A percentile compares a stretch with the other conserved stretches of the same genome.
Conservation (phyloP, 2,888 invertebrate species). For the Drosophila peninsularis region DNA sequence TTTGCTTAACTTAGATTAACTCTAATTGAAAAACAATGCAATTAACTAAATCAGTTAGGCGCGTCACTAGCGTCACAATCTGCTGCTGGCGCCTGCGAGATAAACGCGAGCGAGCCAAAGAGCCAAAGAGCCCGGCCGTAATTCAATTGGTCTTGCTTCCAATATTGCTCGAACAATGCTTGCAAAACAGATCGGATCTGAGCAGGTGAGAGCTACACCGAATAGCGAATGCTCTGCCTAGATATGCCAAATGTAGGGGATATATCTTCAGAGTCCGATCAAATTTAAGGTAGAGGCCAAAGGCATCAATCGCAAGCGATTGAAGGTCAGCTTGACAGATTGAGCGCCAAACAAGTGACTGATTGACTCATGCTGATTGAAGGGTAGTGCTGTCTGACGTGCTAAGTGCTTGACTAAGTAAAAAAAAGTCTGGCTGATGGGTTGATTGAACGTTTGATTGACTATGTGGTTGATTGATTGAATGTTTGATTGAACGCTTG, state of each 20-base stretch:
- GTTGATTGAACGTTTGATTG: too few species aligned
- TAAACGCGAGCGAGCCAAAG: constrained; percentile 12
- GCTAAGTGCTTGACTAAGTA: neutral
- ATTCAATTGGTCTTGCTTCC: constrained; percentile 7
- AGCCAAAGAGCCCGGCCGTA: neutral
- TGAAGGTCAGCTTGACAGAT: neutral
- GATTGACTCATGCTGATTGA: neutral
- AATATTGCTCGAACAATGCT: constrained; percentile 8
- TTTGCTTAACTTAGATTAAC: constrained; percentile 78
- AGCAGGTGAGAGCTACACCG: neutral
- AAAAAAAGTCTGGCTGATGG: fast-evolving
- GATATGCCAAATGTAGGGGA: neutral
- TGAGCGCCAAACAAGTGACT: neutral
- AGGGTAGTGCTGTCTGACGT: too few species aligned
- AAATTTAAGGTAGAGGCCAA: too few species aligned
- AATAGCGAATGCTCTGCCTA: constrained; percentile 6
- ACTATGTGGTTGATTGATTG: neutral
- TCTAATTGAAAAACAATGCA: constrained; percentile 82
- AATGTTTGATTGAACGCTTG: neutral
- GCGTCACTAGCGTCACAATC: constrained; percentile 49
- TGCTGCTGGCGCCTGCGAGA: constrained; percentile 56
- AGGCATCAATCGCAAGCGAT: neutral
- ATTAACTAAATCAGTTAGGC: constrained; percentile 80
- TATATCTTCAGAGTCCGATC: too few species aligned
- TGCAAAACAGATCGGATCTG: neutral